A percentile compares a stretch with the other conserved stretches of the same genome.
phyloP scores from a whole-genome alignment of 2,797 vertebrate species.

The Silurus lanzhouensis region DNA sequence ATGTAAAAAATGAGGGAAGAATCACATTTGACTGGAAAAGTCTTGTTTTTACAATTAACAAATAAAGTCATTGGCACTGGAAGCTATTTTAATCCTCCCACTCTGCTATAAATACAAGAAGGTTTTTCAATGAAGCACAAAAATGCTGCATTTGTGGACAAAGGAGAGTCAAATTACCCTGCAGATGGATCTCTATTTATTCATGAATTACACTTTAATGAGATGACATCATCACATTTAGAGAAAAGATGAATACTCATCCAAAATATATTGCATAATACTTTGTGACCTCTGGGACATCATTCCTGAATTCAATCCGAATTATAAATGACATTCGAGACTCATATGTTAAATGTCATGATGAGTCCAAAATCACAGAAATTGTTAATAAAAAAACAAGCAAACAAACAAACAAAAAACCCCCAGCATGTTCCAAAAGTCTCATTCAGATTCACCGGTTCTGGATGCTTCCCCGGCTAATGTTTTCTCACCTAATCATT shows the following conservation, averaged over 20 bases:
- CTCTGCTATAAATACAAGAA: not conserved
- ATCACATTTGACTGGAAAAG: no score
- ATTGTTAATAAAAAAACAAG: not conserved
- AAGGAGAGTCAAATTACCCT: not conserved
- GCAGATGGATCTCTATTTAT: not conserved
- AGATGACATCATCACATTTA: not conserved
- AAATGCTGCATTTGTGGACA: not conserved
- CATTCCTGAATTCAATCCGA: not conserved
- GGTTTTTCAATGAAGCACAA: not conserved
- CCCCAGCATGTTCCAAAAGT: not conserved
- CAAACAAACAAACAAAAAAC: no score
- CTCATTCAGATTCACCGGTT: not conserved
- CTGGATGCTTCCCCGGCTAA: no score
- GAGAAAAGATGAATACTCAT: not conserved
- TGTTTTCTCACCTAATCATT: constrained; percentile 31
- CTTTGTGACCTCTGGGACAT: not conserved
- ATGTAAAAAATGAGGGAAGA: no score
- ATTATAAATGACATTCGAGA: not conserved
- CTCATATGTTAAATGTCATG: not conserved
- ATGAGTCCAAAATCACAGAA: not conserved
- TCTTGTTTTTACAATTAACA: no score
- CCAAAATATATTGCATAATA: not conserved
- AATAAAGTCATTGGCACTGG: no score
- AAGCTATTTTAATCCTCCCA: no score
- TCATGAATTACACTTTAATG: not conserved